A percentile compares a stretch with the other conserved stretches of the same genome.
These are phyloP conservation scores for Drosophila algonquin DNA, from an alignment of 2,888 invertebrate species.

Conservation along the genomic window DNA sequence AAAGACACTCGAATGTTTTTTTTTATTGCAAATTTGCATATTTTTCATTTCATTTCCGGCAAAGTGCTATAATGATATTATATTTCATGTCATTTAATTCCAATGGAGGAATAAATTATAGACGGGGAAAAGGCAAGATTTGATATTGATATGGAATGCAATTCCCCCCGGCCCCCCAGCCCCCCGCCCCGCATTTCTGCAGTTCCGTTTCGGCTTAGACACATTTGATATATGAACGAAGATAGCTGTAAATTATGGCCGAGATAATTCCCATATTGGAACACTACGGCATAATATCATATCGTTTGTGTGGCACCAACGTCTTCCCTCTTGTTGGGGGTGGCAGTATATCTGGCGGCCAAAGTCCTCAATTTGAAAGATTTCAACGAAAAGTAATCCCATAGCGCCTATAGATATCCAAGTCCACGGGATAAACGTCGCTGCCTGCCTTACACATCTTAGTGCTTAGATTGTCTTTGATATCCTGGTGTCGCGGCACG, in stretches of 20 bases:
- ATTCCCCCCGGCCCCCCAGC: conserved; percentile 16
- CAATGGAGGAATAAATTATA: too few species aligned
- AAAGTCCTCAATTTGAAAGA: too few species aligned
- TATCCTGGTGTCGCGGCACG: too few species aligned
- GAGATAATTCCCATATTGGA: neutral
- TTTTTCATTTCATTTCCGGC: conserved; percentile 49
- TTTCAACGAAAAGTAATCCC: too few species aligned
- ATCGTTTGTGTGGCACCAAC: too few species aligned
- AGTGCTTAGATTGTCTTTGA: too few species aligned
- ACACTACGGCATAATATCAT: too few species aligned
- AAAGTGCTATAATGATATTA: conserved; percentile 51
- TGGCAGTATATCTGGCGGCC: too few species aligned
- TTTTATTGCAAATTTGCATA: conserved; percentile 53
- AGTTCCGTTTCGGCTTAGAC: conserved; percentile 43
- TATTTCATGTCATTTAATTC: conserved; percentile 14
- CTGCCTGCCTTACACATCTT: too few species aligned
- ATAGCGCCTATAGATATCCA: too few species aligned
- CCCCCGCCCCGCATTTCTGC: neutral
- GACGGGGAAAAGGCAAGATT: conserved; percentile 41
- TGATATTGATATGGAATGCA: conserved; percentile 29
- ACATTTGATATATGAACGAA: conserved; percentile 26
- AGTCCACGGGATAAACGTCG: too few species aligned
- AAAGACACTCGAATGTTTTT: conserved; percentile 35
- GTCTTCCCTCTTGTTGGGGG: too few species aligned
- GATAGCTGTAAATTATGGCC: conserved; percentile 19